Base-by-base conservation (phyloP, 1,140 invertebrate species). In the Trissolcus basalis region DNA sequence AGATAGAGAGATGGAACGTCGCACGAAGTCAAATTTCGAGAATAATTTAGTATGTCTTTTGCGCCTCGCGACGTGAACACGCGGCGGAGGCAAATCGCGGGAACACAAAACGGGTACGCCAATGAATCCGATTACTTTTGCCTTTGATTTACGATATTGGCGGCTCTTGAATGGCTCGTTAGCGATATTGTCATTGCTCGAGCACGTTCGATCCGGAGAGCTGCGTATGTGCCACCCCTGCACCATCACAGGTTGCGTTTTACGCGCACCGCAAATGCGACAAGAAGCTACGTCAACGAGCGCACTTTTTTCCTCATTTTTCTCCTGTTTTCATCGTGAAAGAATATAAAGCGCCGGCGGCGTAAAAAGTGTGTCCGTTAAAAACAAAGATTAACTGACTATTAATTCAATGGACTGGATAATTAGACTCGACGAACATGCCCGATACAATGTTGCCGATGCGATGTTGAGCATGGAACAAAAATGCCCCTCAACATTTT, bases 81-180 rank as follows among this genome's bases (percentile, higher is more conserved):
- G 60, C 58, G 68, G 73, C 47, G 55, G 64, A 78, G 63, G 74
- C 68, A 71, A 79, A 81, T 84, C 72, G 72, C 59, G 53, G 19
- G 53, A 56, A 48, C 41, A 65, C 32, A 11, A 12, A 19, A 45
- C 61, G 32, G 59, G 59, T 53, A 71, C 51, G 65, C 72, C 64
- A 69, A 69, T 69, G 72, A 75, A 75, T 69, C 50, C 64, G 59
- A 75, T 75, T 75, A 75, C 72, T 83, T 84, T 82, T 80, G 78
- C 70, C 58, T 78, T 81, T 81, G 80, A 83, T 85, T 83, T 83
- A 85, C 79, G 81, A 81, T 82, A 82, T 83, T 83, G 80, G 77
- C 59, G 67, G 65, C 65, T 61, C 64, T 65, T 77, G 79, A 85
- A 82, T 82, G 81, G 80, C 81, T 84, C 81, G 83, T 85, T 83